phyloP scores from a whole-genome alignment of 2,113 vertebrate species.

The Melanocharis versteri region DNA sequence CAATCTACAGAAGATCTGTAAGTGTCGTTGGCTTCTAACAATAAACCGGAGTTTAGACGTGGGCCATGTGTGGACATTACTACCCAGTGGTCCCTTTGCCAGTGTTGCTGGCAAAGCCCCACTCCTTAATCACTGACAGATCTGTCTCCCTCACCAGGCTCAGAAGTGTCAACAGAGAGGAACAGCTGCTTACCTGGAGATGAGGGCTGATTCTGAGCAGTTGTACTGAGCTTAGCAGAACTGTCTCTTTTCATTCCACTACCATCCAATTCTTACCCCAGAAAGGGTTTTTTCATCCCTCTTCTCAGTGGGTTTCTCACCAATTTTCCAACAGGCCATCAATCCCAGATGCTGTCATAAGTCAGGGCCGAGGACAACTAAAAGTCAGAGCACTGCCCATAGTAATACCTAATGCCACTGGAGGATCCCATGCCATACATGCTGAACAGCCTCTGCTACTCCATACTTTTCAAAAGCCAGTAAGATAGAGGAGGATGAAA shows the following conservation, averaged over 20 bases:
- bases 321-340: background rate
- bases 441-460: background rate
- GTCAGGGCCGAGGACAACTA: background rate
- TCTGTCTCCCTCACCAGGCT: background rate
- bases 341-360: background rate
- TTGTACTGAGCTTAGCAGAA: background rate
- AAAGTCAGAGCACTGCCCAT: background rate
- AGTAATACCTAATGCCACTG: background rate
- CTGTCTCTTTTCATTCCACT: background rate
- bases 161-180: background rate
- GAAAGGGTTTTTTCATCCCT: too few species aligned
- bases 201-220: fast-evolving
- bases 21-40: background rate
- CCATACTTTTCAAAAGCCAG: background rate
- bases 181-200: background rate
- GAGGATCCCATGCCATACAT: background rate
- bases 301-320: background rate
- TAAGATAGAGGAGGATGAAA: background rate
- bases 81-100: too few species aligned
- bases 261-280: too few species aligned
- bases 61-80: background rate
- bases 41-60: background rate
- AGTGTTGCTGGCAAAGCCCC: background rate
- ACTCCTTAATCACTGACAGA: background rate
- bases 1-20: background rate